Percentiles rank a stretch among this genome's conserved stretches.
These are phyloP conservation scores for Pandemis heparana DNA, from an alignment of 2,888 invertebrate species.

Conservation along the genomic window DNA sequence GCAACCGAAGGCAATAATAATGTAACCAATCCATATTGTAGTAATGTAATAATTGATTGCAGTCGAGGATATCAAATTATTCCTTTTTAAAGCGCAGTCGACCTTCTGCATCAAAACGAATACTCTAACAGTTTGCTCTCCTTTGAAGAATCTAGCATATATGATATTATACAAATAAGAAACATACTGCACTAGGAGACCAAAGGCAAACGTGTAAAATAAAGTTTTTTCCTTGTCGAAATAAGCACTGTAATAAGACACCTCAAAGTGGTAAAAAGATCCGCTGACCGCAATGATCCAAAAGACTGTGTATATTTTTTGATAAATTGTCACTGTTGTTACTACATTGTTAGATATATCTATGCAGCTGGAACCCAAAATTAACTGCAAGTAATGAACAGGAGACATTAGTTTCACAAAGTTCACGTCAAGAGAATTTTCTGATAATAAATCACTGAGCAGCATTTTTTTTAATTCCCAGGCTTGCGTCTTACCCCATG, in stretches of 20 bases:
- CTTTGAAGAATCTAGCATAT: slow-evolving; percentile 48
- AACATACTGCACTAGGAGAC: slow-evolving; percentile 46
- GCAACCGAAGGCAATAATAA: slow-evolving; percentile 43
- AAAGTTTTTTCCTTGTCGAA: slow-evolving; percentile 36
- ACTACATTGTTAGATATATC: slow-evolving; percentile 50
- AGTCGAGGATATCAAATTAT: slow-evolving; percentile 13
- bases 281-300: slow-evolving; percentile 47
- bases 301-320: slow-evolving; percentile 51
- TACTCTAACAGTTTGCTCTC: slow-evolving; percentile 46
- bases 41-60: slow-evolving; percentile 40
- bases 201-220: slow-evolving; percentile 28
- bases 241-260: slow-evolving; percentile 46
- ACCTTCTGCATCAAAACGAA: slow-evolving; percentile 53
- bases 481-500: background rate
- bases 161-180: slow-evolving; percentile 49
- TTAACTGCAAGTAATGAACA: slow-evolving; percentile 47
- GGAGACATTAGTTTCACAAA: slow-evolving; percentile 54
- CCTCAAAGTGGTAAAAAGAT: slow-evolving; percentile 46
- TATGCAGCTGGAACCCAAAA: slow-evolving; percentile 51
- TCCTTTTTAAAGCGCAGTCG: slow-evolving; percentile 44
- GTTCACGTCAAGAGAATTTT: slow-evolving; percentile 46
- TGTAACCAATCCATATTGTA: slow-evolving; percentile 42
- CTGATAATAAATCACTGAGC: slow-evolving; percentile 32
- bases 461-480: slow-evolving; percentile 11
- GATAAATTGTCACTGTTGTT: slow-evolving; percentile 42